These are phyloP conservation scores for Drosophila putrida DNA, from an alignment of 2,888 invertebrate species.

Conservation along the genomic window DNA sequence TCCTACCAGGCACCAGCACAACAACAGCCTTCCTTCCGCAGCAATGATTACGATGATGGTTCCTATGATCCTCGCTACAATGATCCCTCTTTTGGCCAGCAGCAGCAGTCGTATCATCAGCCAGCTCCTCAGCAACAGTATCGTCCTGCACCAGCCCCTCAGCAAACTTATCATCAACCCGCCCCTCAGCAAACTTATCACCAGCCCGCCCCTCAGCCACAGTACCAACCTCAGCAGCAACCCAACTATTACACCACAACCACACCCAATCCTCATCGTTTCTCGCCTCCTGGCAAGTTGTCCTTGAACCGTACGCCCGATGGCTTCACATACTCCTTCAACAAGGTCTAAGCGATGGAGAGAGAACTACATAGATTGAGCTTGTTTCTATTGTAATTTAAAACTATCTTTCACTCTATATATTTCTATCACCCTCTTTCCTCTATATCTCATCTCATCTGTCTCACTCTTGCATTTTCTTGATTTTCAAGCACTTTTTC, in stretches of 20 bases:
- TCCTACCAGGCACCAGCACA: constrained; percentile 80
- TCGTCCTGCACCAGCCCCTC: constrained; percentile 77
- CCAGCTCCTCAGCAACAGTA: constrained; percentile 85
- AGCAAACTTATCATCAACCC: constrained; percentile 79
- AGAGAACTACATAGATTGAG: constrained; percentile 76
- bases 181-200: constrained; percentile 86
- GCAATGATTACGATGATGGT: constrained; percentile 84
- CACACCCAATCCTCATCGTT: constrained; percentile 90
- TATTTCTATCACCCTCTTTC: constrained; percentile 14
- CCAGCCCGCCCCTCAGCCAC: constrained; percentile 86
- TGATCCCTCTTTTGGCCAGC: constrained; percentile 82
- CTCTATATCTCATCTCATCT: constrained; percentile 19
- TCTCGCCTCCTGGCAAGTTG: constrained; percentile 94
- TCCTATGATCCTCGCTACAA: constrained; percentile 85
- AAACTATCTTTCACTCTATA: constrained; percentile 34
- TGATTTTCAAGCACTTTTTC: constrained; percentile 21
- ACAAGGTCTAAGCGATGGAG: constrained; percentile 86
- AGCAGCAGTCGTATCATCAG: constrained; percentile 81
- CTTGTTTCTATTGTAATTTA: constrained; percentile 66
- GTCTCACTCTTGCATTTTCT: constrained; percentile 18
- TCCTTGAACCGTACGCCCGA: constrained; percentile 94
- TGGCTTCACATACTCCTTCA: constrained; percentile 94
- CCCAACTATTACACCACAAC: constrained; percentile 86
- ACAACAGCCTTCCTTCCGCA: constrained; percentile 80
- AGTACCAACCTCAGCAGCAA: constrained; percentile 78